Evolutionary conservation across 30 jellyfish, hydroid and myxozoan genomes (phyloP), one percentile per base, ranked within the genome.

Genomic region (Hydractinia symbiolongicarpus): DNA sequence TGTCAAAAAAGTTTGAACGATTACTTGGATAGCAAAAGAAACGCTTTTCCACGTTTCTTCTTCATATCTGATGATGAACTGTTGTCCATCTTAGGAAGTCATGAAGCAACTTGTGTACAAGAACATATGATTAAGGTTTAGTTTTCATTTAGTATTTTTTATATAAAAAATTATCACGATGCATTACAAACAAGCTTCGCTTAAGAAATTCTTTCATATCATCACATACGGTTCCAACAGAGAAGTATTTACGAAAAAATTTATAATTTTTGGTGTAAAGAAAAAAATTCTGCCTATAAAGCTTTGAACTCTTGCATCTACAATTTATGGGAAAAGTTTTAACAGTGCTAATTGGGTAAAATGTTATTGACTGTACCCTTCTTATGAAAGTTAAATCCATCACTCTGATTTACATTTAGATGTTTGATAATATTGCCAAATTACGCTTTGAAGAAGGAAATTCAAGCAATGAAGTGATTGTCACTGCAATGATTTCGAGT

Each of bases 91-190:
- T 77, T 91, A 76, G 98, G 98, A 17, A 91, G 96, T 76, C 98
- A 91, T 66, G 98, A 91, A 60, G 95, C 98, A 51, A 87, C 96
- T 1, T 91, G 98, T 83, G 98, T 91, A 4, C 98, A 91, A 56
- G 98, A 91, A 71, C 98, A 91, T 88, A 91, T 91, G 96, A 91
- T 91, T 74, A 91, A 91, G 95, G 98, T 91, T 61, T 30, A 61
- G 20, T 13, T 13, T 13, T 11, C 51, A 10, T 67, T 13, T 11
- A 58, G 19, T 58, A 58, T 58, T 58, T 58, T 58, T 58, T 58
- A 11, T 58, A 11, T 58, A 58, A 11, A 13, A 64, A n/a, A 6
- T 64, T 64, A 64, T 13, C 74, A 64, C 4, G 19, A 7, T 6
- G 40, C 74, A 64, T 58, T 58, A 11, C 17, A 16, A 11, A 1